phyloP scores from a whole-genome alignment of 2,797 vertebrate species.

The Acanthis flammea region DNA sequence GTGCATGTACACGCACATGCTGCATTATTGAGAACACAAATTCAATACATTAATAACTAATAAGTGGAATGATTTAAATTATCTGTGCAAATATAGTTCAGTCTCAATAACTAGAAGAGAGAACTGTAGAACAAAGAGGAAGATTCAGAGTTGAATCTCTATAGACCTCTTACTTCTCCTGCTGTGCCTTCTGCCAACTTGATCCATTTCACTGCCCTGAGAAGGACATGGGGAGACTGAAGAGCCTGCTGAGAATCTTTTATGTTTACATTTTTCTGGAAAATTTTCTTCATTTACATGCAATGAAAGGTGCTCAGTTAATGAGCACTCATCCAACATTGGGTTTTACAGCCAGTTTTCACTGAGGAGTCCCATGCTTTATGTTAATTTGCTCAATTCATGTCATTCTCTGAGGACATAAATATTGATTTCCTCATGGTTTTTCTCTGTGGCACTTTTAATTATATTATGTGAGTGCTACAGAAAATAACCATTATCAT shows the following conservation, averaged over 20 bases:
- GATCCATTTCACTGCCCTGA: background rate
- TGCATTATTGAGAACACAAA: background rate
- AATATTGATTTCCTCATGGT: background rate
- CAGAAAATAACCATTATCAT: background rate
- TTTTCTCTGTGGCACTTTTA: background rate
- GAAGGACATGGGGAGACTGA: background rate
- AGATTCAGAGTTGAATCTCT: background rate
- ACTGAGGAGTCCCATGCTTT: background rate
- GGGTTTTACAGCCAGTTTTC: background rate
- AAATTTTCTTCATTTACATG: background rate
- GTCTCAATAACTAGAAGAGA: background rate
- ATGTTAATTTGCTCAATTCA: background rate
- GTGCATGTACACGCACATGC: fast-evolving
- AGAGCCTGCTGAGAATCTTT: background rate
- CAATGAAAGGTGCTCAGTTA: background rate
- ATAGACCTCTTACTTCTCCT: background rate
- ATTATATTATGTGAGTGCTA: background rate
- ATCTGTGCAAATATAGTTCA: background rate
- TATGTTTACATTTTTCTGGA: background rate
- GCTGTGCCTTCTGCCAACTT: background rate
- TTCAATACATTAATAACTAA: background rate
- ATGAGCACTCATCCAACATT: background rate
- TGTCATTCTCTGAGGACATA: background rate
- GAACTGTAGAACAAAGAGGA: background rate
- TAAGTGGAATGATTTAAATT: background rate